These are phyloP conservation scores for Phoronis australis DNA, from an alignment of 2,888 invertebrate species.

Conservation along the genomic window DNA sequence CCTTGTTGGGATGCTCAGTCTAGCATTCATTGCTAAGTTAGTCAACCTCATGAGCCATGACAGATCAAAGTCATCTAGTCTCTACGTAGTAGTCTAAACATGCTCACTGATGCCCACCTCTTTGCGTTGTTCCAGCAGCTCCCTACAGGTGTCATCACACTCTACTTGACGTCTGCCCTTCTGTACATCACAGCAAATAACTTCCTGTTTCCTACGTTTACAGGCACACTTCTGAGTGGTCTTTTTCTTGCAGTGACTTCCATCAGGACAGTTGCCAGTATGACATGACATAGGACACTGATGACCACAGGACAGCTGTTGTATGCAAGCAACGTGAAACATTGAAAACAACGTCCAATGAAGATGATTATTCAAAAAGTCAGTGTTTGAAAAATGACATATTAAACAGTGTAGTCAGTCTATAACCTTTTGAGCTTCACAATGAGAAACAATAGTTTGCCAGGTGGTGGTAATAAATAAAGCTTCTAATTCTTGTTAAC, in stretches of 20 bases:
- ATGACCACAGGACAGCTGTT: slow-evolving; percentile 80
- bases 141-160: slow-evolving; percentile 42
- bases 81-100: neutral
- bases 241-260: slow-evolving; percentile 71
- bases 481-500: no score
- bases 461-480: no score
- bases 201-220: slow-evolving; percentile 69
- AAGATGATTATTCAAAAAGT: neutral
- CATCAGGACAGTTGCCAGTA: slow-evolving; percentile 37
- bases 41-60: no score
- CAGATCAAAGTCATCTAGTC: no score
- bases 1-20: no score
- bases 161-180: slow-evolving; percentile 25
- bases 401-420: neutral
- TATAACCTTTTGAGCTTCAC: no score
- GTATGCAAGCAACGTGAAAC: no score
- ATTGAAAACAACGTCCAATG: slow-evolving; percentile 3
- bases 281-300: slow-evolving; percentile 55
- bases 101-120: slow-evolving; percentile 58
- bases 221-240: slow-evolving; percentile 75
- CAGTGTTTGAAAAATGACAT: neutral
- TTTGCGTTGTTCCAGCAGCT: slow-evolving; percentile 27
- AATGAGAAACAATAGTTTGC: no score
- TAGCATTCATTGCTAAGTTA: no score
- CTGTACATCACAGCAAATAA: slow-evolving; percentile 58